These are phyloP conservation scores for Lycaena phlaeas DNA, from an alignment of 2,888 invertebrate species.

Conservation along the genomic window DNA sequence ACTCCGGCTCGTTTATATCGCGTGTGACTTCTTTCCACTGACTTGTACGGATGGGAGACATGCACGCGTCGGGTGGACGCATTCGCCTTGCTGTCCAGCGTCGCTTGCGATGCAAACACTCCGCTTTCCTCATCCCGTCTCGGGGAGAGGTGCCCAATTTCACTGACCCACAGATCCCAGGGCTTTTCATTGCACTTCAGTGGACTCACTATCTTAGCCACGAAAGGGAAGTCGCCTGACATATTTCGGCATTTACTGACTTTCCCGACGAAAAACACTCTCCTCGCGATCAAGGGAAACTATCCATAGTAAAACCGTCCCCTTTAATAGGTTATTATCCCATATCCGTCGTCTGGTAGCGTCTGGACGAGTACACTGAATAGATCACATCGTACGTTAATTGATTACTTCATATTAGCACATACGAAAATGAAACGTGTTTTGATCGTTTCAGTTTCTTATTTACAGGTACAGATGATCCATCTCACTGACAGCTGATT, in stretches of 20 bases:
- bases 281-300: conserved; percentile 48
- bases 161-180: conserved; percentile 66
- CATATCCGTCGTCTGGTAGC: conserved; percentile 48
- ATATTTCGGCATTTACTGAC: conserved; percentile 46
- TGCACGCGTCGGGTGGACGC: conserved; percentile 36
- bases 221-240: conserved; percentile 58
- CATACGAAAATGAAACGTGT: conserved; percentile 46
- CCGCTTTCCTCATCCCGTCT: conserved; percentile 48
- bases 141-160: conserved; percentile 63
- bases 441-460: conserved; percentile 66
- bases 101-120: conserved; percentile 41
- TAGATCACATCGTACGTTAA: conserved; percentile 52
- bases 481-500: conserved; percentile 74
- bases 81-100: conserved; percentile 40
- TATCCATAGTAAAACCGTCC: conserved; percentile 54
- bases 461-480: conserved; percentile 74
- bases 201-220: conserved; percentile 58
- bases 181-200: conserved; percentile 66
- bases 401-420: conserved; percentile 54
- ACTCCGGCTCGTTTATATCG: conserved; percentile 58
- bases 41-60: conserved; percentile 45
- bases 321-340: conserved; percentile 70
- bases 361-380: conserved; percentile 36
- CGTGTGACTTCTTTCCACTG: conserved; percentile 28
- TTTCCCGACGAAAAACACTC: conserved; percentile 34